These are phyloP conservation scores for Oxygymnocypris stewartii DNA, from an alignment of 2,113 vertebrate genomes.

Conservation along the genomic window DNA sequence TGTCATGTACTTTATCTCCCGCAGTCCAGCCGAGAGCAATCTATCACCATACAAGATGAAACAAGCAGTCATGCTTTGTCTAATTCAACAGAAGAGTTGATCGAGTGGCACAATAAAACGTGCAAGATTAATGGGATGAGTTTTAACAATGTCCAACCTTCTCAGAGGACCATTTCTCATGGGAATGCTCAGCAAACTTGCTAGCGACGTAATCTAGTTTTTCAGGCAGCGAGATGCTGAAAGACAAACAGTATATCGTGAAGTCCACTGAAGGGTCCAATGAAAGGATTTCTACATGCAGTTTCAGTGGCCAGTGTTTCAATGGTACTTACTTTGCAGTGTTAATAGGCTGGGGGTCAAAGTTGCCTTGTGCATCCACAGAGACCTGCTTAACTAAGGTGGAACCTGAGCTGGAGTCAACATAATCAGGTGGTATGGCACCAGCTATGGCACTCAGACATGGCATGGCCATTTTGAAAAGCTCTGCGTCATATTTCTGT, in stretches of 20 bases:
- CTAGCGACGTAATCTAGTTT: constrained; percentile 92
- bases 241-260: constrained; percentile 9
- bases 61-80: constrained; percentile 15
- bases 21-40: constrained; percentile 90
- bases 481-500: constrained; percentile 93
- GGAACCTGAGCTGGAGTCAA: constrained; percentile 83
- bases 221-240: constrained; percentile 92
- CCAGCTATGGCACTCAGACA: constrained; percentile 94
- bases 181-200: constrained; percentile 95
- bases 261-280: background rate
- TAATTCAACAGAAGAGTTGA: background rate
- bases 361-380: constrained; percentile 92
- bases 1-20: constrained; percentile 85
- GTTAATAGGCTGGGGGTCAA: constrained; percentile 92
- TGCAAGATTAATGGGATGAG: constrained; percentile 10
- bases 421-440: constrained; percentile 91
- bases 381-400: constrained; percentile 87
- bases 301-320: background rate
- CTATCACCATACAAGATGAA: constrained; percentile 68
- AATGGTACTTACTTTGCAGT: constrained; percentile 86
- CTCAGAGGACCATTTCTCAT: constrained; percentile 95
- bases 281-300: background rate
- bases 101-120: too few species aligned
- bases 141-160: constrained; percentile 81
- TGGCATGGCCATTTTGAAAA: constrained; percentile 91